These are phyloP conservation scores for Cygnus olor DNA, from an alignment of 2,797 vertebrate genomes.

Conservation along the genomic window DNA sequence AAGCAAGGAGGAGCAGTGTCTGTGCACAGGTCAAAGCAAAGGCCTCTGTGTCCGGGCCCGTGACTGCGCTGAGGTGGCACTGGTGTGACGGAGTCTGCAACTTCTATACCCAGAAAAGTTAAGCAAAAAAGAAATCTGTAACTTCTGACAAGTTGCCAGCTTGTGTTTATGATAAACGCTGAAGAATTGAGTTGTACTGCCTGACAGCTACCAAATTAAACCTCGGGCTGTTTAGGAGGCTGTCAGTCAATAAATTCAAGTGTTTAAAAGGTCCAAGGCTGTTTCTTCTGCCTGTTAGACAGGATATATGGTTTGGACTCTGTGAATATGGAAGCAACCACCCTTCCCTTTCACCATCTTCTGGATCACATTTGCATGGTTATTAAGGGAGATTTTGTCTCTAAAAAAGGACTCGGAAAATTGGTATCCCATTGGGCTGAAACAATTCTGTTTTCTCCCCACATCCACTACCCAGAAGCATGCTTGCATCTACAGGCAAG, in stretches of 20 bases:
- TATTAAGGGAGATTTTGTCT: not conserved
- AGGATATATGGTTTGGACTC: not conserved
- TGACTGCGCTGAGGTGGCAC: accelerated
- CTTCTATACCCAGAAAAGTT: not conserved
- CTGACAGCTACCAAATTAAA: slow-evolving; percentile 61
- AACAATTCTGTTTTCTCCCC: not conserved
- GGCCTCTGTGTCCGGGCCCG: accelerated
- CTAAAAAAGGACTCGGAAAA: not conserved
- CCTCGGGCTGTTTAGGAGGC: not conserved
- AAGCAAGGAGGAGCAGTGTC: not conserved
- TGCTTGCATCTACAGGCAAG: not conserved
- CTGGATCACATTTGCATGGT: not conserved
- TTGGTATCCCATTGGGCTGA: not conserved
- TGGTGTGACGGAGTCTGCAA: accelerated
- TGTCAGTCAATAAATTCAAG: slow-evolving; percentile 50
- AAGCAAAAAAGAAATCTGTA: not conserved
- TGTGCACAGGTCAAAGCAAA: not conserved
- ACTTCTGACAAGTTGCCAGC: not conserved
- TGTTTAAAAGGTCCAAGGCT: slow-evolving; percentile 1
- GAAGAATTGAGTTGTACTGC: not conserved
- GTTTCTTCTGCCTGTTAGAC: not conserved
- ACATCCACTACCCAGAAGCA: not conserved
- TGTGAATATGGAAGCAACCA: not conserved
- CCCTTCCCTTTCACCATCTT: not conserved
- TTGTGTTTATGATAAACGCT: not conserved